A percentile compares a stretch with the other conserved stretches of the same genome.
phyloP scores from a whole-genome alignment of 2,113 vertebrate genomes.

The Oxygymnocypris stewartii region DNA sequence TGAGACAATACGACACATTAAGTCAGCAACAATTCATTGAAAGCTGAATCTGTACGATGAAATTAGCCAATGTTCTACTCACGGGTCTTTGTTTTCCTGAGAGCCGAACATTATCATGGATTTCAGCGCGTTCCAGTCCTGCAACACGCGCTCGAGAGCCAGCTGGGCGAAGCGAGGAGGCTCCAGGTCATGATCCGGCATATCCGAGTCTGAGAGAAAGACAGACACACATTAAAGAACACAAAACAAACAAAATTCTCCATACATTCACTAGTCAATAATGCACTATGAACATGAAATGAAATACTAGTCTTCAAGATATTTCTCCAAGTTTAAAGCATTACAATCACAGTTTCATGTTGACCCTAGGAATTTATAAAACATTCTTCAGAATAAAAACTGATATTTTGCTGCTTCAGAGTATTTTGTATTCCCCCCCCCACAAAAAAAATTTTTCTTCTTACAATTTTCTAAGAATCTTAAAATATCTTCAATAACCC shows the following conservation, averaged over 20 bases:
- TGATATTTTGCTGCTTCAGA: too few species aligned
- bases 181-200: slow-evolving; percentile 98
- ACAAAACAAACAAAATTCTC: neutral
- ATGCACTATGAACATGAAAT: neutral
- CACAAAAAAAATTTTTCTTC: too few species aligned
- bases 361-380: too few species aligned
- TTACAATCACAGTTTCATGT: too few species aligned
- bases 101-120: slow-evolving; percentile 99
- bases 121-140: slow-evolving; percentile 98
- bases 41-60: neutral
- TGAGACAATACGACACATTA: slow-evolving; percentile 60
- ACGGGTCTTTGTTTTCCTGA: slow-evolving; percentile 99
- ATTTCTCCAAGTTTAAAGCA: neutral
- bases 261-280: neutral
- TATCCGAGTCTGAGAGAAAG: slow-evolving; percentile 86
- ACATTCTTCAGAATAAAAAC: too few species aligned
- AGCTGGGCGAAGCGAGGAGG: slow-evolving; percentile 97
- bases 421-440: too few species aligned
- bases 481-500: too few species aligned
- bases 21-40: neutral
- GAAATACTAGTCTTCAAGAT: too few species aligned
- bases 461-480: too few species aligned
- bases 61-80: slow-evolving; percentile 67
- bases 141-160: slow-evolving; percentile 94
- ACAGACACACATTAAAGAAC: neutral